Percentiles rank a stretch among this genome's conserved stretches.
These are phyloP conservation scores for Gila orcuttii DNA, from an alignment of 2,113 vertebrate genomes.

Conservation along the genomic window DNA sequence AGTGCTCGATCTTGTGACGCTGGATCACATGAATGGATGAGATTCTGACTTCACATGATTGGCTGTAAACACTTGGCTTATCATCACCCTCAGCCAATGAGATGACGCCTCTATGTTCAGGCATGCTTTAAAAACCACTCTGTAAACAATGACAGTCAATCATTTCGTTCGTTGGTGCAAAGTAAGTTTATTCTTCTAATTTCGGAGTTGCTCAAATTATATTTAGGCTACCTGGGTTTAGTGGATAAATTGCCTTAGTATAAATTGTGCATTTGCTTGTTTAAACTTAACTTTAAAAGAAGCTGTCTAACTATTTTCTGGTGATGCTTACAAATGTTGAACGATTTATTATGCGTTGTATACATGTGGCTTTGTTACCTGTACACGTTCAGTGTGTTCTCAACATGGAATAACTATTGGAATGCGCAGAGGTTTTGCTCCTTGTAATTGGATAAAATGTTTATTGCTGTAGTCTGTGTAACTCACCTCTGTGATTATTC, in stretches of 20 bases:
- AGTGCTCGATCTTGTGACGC: background rate
- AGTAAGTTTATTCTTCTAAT: background rate
- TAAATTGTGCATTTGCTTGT: background rate
- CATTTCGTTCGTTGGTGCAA: background rate
- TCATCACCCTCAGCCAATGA: conserved; percentile 14
- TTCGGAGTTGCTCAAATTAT: background rate
- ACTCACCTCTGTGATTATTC: background rate
- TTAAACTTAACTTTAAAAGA: background rate
- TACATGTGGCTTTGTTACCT: background rate
- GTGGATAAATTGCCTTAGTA: background rate
- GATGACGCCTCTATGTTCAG: background rate
- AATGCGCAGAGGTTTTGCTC: background rate
- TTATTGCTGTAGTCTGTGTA: background rate
- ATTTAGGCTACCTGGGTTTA: background rate
- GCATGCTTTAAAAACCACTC: conserved; percentile 9
- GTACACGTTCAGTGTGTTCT: background rate
- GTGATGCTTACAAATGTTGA: background rate
- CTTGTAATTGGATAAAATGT: background rate
- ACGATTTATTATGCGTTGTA: background rate
- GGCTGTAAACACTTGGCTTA: background rate
- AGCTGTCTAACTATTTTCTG: background rate
- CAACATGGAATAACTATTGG: background rate
- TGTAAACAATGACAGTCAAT: conserved; percentile 1
- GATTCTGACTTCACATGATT: background rate
- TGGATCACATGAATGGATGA: background rate